phyloP scores from a whole-genome alignment of 2,888 invertebrate species.

The Theretra japonica region DNA sequence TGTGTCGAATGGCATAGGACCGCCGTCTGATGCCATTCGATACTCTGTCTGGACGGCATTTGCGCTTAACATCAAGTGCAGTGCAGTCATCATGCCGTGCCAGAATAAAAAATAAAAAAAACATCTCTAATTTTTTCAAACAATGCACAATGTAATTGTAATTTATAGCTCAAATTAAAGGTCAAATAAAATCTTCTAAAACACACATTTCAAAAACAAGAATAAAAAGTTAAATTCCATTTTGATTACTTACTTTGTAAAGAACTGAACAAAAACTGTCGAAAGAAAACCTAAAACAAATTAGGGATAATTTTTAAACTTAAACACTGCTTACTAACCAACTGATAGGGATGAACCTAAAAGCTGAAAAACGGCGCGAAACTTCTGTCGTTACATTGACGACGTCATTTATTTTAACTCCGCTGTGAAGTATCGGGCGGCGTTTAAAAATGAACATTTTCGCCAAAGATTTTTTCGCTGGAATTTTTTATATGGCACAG shows the following conservation, averaged over 20 bases:
- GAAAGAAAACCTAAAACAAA: constrained; percentile 5
- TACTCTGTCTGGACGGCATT: no score
- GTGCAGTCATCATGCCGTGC: no score
- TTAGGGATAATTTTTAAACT: constrained; percentile 4
- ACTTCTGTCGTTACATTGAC: constrained; percentile 26
- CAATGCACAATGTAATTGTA: no score
- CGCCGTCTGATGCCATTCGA: no score
- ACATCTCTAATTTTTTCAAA: no score
- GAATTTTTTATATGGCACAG: background rate
- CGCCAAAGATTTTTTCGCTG: background rate
- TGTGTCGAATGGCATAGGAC: no score
- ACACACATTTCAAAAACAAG: no score
- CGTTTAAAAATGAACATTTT: constrained; percentile 10
- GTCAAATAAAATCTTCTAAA: no score
- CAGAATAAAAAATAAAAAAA: no score
- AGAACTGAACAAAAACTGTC: background rate
- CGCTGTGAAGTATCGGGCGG: background rate
- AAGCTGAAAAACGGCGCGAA: constrained; percentile 12
- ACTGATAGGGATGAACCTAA: constrained; percentile 10
- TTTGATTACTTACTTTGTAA: background rate
- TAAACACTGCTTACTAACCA: background rate
- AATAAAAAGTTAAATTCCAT: background rate
- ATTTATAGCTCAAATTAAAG: no score
- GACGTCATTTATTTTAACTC: constrained; percentile 27
- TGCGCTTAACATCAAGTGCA: no score